Base-by-base conservation (phyloP, 2,888 invertebrate species). In the Anoplius nigerrimus region DNA sequence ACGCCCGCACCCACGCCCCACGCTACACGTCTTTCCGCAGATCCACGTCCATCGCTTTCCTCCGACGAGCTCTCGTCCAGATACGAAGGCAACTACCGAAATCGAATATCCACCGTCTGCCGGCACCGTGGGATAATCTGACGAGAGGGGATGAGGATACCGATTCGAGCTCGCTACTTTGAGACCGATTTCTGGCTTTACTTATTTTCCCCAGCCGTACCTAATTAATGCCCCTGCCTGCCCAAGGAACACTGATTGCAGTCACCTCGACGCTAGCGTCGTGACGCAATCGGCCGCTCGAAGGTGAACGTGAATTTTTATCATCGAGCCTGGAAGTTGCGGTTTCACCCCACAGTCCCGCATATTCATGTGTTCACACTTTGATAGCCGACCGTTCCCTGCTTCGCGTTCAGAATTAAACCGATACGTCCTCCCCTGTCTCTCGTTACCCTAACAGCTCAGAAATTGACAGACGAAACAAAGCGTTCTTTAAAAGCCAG, bases 21-120 rank as follows among this genome's bases (percentile, higher is more conserved):
- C 55, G 71, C 62, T 34, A 68, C 74, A 64, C 68, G 71, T 74
- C 75, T 71, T 78, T 72, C 66, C 78, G 74, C 76, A 74, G 74
- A 76, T 78, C 61, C 72, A 69, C 74, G 71, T 76, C 69, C 76
- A 70, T 75, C 79, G 78, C 69, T 78, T 76, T 67, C 75, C 71
- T 68, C 68, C 63, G 66, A 62, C 69, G 56, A 63, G 52, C 62
- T 16, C 52, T 58, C 54, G 53, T 69, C 56, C 66, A 45, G 64
- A 72, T 77, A 67, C 61, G 58, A 65, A 62, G n/a, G 60, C 74
- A 61, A 66, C 76, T 75, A 78, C 76, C 78, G 75, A 78, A 78
- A 78, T 78, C 78, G 74, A 76, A 78, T 78, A 71, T 72, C 62
- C 72, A 56, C 66, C 27, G 4, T 15, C 62, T 6, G 55, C 48